These are phyloP conservation scores for Coleophora deauratella DNA, from an alignment of 2,888 invertebrate genomes.

Conservation along the genomic window DNA sequence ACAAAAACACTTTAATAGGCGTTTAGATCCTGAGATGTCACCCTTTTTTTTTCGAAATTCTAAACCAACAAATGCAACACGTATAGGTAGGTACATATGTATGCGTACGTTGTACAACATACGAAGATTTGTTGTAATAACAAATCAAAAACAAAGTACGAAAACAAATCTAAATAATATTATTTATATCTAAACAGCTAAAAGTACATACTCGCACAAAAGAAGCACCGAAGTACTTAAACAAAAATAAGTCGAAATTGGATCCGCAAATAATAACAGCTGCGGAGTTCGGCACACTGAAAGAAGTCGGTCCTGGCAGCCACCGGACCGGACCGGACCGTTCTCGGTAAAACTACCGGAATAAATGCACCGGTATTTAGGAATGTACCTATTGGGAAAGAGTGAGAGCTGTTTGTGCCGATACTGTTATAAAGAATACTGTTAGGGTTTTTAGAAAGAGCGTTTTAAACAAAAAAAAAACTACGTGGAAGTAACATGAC, in stretches of 20 bases:
- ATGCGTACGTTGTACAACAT: too few relatives aligned
- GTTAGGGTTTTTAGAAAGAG: too few relatives aligned
- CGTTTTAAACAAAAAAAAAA: too few relatives aligned
- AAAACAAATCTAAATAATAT: neutral
- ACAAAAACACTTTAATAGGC: too few relatives aligned
- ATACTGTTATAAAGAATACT: neutral
- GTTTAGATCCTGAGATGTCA: too few relatives aligned
- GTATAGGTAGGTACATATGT: too few relatives aligned
- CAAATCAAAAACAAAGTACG: too few relatives aligned
- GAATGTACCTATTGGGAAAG: constrained; percentile 26
- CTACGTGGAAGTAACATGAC: too few relatives aligned
- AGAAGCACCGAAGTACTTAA: constrained; percentile 19
- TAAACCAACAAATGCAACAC: too few relatives aligned
- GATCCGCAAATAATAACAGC: constrained; percentile 41
- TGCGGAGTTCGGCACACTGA: constrained; percentile 24
- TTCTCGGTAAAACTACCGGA: constrained; percentile 60
- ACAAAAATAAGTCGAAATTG: constrained; percentile 34
- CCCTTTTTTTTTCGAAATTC: too few relatives aligned
- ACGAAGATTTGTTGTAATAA: too few relatives aligned
- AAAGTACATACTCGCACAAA: constrained; percentile 7
- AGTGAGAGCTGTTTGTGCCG: constrained; percentile 29
- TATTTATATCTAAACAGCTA: neutral
- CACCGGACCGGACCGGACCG: constrained; percentile 26
- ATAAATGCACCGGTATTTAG: constrained; percentile 56
- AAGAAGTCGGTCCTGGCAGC: constrained; percentile 22